Evolutionary conservation across 2,113 vertebrate genomes (phyloP).

Genomic region (Puntigrus tetrazona): DNA sequence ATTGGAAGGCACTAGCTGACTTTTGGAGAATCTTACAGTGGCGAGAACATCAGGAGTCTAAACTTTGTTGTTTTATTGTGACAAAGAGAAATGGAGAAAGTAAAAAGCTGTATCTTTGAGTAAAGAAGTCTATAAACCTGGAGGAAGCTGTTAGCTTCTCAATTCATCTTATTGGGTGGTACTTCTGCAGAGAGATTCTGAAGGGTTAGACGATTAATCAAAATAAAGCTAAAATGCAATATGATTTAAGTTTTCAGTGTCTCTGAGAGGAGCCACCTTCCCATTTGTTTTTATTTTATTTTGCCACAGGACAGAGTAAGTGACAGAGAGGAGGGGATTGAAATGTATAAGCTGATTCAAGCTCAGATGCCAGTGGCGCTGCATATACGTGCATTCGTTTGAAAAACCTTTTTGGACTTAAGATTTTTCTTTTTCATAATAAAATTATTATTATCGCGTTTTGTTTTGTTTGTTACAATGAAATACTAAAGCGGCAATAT

Average conservation of each 20-base stretch:
- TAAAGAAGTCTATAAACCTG: neutral
- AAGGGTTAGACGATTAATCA: neutral
- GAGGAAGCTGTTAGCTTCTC: neutral
- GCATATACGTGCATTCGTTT: no score
- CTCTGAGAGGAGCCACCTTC: no score
- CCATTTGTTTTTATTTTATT: no score
- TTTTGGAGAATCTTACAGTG: neutral
- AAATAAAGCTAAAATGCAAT: neutral
- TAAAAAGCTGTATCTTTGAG: neutral
- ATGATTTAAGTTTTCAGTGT: neutral
- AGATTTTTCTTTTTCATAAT: no score
- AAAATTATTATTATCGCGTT: no score
- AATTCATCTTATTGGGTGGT: neutral
- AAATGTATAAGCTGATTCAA: no score
- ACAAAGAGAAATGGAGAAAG: slow-evolving; percentile 10
- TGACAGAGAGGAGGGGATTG: no score
- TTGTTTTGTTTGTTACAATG: no score
- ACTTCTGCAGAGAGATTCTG: neutral
- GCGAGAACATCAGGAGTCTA: neutral
- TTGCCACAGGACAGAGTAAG: no score
- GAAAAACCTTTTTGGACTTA: no score
- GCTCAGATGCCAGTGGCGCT: no score
- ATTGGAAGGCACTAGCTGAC: neutral
- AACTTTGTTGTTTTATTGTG: neutral
- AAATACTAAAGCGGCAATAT: no score